Conservation (phyloP, 2,113 vertebrate genomes). For the Pangasianodon gigas region DNA sequence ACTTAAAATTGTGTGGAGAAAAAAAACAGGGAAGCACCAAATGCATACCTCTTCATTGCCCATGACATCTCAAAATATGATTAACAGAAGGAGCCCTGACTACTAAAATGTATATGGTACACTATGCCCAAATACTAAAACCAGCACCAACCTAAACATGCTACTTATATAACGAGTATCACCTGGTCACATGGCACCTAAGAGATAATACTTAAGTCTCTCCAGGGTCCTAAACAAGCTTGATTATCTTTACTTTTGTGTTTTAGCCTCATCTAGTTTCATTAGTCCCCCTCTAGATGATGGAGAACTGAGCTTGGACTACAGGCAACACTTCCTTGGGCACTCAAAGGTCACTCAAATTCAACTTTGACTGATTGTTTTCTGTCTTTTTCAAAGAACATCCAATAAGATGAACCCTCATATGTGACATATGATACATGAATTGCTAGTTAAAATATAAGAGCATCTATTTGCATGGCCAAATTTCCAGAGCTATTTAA, state of each 20-base stretch:
- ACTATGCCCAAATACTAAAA: neutral
- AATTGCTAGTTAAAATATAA: too few species aligned
- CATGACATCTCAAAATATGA: neutral
- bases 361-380: too few species aligned
- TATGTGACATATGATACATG: too few species aligned
- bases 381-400: too few species aligned
- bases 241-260: neutral
- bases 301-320: too few species aligned
- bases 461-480: too few species aligned
- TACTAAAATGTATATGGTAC: neutral
- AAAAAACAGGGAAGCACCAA: too few species aligned
- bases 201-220: neutral
- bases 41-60: neutral
- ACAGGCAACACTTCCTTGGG: neutral
- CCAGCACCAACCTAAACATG: neutral
- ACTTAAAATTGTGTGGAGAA: too few species aligned
- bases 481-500: too few species aligned
- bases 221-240: constrained; percentile 4
- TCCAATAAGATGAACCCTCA: too few species aligned
- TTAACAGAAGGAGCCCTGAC: neutral
- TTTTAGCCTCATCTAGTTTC: neutral
- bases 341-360: too few species aligned
- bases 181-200: neutral
- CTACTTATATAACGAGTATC: neutral
- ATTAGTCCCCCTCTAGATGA: too few species aligned